phyloP scores from a whole-genome alignment of 1,140 invertebrate species.

The Megalonaias nervosa region DNA sequence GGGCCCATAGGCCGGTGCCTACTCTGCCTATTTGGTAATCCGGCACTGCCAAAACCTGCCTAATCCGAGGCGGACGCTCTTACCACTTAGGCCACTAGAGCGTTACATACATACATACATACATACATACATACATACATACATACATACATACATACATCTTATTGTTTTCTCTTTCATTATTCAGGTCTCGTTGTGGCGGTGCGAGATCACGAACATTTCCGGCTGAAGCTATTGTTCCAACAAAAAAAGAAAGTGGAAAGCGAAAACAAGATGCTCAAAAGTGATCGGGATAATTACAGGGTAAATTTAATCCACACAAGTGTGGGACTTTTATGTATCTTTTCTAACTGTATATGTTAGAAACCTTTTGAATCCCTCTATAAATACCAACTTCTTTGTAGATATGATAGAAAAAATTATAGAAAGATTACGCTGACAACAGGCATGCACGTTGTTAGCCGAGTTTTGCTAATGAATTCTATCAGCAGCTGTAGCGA shows the following conservation, averaged over 20 bases:
- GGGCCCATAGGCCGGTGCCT: too few relatives aligned
- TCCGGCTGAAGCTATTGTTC: conserved; percentile 63
- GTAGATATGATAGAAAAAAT: background rate
- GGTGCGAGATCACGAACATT: conserved; percentile 65
- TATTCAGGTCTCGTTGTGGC: conserved; percentile 64
- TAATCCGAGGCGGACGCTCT: too few relatives aligned
- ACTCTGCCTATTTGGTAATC: too few relatives aligned
- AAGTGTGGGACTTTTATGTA: background rate
- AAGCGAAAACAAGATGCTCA: conserved; percentile 54
- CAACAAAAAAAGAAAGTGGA: conserved; percentile 66
- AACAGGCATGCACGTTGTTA: background rate
- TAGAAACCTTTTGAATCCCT: background rate
- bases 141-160: too few relatives aligned
- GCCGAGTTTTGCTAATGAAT: conserved; percentile 3
- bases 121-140: too few relatives aligned
- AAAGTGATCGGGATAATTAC: conserved; percentile 48
- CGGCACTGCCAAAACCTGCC: too few relatives aligned
- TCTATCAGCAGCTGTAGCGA: background rate
- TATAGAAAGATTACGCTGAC: background rate
- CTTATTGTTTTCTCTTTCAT: too few relatives aligned
- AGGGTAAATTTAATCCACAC: conserved; percentile 33
- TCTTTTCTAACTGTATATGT: background rate
- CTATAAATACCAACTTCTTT: background rate
- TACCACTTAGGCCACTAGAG: too few relatives aligned
- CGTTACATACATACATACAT: too few relatives aligned